Evolutionary conservation across 2,113 vertebrate genomes (phyloP), one percentile per base, ranked within the genome.

Genomic region (Spermophilus dauricus): DNA sequence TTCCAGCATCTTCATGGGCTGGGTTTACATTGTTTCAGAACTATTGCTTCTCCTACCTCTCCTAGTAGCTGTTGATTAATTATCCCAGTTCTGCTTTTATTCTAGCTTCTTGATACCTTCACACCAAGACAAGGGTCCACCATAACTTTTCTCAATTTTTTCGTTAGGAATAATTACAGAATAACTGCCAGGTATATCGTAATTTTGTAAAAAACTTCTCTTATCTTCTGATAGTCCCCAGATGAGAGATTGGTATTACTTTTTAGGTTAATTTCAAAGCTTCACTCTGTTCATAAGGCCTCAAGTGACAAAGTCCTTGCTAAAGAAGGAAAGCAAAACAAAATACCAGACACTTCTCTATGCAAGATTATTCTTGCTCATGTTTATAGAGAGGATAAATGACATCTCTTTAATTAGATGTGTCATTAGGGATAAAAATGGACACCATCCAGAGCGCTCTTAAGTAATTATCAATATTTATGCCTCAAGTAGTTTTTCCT

Each of bases 241-340:
- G 24, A 48, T 75, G 39, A 95, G 53, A 91, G 48, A 92, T 22
- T 48, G 30, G n/a, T 83, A 8, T 93, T 93, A 76, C 70, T 85
- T 94, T 96, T 92, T 91, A 95, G 48, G 76, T 94, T 34, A 53
- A 28, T 86, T 85, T 85, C 32, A 89, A 73, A 82, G 51, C 11
- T 86, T 89, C 9, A 58, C 53, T 96, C 7, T 69, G 34, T 89
- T 67, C 58, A n/a, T 58, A 89, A 94, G 85, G 28, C 20, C 13
- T 42, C 67, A 7, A 24, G 20, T 92, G 58, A 72, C n/a, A 63
- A 85, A 70, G 30, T 94, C 56, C 53, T 86, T 85, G 61, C 48
- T 75, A 76, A 91, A 51, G 34, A 75, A 75, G 9, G 65, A 70
- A 92, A 92, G 51, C 58, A 48, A 92, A 95, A 70, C 42, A 83